These are phyloP conservation scores for Micropoecilia bifurca DNA, from an alignment of 2,797 vertebrate species.

Conservation along the genomic window DNA sequence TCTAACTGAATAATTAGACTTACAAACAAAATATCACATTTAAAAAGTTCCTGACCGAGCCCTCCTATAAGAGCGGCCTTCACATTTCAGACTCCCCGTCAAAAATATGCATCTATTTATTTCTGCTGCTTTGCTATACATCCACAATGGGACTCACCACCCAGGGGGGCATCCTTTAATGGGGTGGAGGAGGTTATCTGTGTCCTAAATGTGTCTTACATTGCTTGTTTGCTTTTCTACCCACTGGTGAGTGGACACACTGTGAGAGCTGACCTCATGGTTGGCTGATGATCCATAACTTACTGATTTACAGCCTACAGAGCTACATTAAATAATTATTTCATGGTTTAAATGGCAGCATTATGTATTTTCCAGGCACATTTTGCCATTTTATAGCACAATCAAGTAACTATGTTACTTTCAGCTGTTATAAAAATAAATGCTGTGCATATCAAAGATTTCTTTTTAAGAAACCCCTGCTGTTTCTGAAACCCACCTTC, in stretches of 20 bases:
- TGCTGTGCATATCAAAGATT: too few relatives aligned
- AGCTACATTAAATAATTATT: neutral
- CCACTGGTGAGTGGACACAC: neutral
- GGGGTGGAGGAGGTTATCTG: neutral
- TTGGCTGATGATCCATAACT: neutral
- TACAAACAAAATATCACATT: neutral
- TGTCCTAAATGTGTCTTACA: neutral
- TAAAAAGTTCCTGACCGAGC: neutral
- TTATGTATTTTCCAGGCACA: too few relatives aligned
- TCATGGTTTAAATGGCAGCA: neutral
- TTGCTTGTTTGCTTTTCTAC: neutral
- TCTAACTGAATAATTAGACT: neutral
- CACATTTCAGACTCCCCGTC: neutral
- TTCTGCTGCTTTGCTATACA: neutral
- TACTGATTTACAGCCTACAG: neutral
- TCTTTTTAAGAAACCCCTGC: too few relatives aligned
- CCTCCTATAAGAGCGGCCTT: neutral
- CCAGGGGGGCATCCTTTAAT: neutral
- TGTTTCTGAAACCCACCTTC: too few relatives aligned
- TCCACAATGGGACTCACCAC: neutral
- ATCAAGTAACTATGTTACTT: too few relatives aligned
- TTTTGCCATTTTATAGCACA: too few relatives aligned
- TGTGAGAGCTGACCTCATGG: neutral
- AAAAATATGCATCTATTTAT: neutral
- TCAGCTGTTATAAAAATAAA: too few relatives aligned